These are phyloP conservation scores for Aporophyla lueneburgensis DNA, from an alignment of 2,888 invertebrate species.

Conservation along the genomic window DNA sequence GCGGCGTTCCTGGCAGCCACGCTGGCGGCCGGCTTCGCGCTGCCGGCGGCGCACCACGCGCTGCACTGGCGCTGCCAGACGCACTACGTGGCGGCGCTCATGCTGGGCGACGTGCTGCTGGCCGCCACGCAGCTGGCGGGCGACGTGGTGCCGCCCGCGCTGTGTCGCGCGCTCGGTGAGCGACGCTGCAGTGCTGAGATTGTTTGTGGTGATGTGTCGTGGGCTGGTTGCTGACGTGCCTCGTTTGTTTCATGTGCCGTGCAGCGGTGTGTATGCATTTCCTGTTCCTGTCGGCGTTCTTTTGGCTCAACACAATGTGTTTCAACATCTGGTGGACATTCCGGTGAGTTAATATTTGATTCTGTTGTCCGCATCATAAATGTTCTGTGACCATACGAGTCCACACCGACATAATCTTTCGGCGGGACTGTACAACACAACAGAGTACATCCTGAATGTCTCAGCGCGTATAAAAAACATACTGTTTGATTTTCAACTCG, in stretches of 20 bases:
- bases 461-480: too few species aligned
- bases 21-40: conserved; percentile 94
- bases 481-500: too few species aligned
- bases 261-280: conserved; percentile 96
- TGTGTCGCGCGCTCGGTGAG: conserved; percentile 94
- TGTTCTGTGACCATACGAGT: neutral
- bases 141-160: conserved; percentile 90
- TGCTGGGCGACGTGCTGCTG: conserved; percentile 95
- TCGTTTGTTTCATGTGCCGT: conserved; percentile 75
- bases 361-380: neutral
- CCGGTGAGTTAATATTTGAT: conserved; percentile 88
- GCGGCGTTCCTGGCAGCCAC: conserved; percentile 96
- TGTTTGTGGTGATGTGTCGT: neutral
- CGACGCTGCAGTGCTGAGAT: conserved; percentile 1
- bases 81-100: conserved; percentile 95
- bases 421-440: too few species aligned
- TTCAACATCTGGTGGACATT: conserved; percentile 99
- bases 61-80: conserved; percentile 97
- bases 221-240: conserved; percentile 30
- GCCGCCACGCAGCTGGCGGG: conserved; percentile 94
- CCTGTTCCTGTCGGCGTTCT: conserved; percentile 97
- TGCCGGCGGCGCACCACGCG: conserved; percentile 96
- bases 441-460: too few species aligned
- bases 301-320: conserved; percentile 98
- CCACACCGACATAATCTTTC: too few species aligned